These are phyloP conservation scores for Diploscapter pachys DNA, from an alignment of 1,140 invertebrate genomes.

Conservation along the genomic window DNA sequence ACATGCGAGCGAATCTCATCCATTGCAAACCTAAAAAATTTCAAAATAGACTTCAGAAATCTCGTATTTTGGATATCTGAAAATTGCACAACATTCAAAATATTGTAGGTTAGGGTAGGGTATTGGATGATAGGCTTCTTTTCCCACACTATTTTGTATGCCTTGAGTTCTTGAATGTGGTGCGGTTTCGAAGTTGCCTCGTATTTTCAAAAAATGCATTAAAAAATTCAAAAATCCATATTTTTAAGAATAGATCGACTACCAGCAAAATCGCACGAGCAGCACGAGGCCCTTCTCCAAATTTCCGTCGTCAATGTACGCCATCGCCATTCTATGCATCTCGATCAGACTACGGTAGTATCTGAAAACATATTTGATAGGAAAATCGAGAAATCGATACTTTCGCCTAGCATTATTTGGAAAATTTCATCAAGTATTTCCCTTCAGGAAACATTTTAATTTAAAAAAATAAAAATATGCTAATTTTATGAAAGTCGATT, in stretches of 20 bases:
- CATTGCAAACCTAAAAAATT: no score
- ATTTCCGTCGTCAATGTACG: conserved; percentile 9
- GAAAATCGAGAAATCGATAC: not conserved
- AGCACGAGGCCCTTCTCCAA: conserved; percentile 18
- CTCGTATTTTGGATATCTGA: no score
- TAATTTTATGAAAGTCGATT: not conserved
- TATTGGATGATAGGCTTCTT: not conserved
- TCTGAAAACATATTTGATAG: not conserved
- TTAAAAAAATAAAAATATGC: not conserved
- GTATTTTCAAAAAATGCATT: no score
- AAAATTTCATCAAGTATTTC: not conserved
- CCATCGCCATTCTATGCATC: conserved; percentile 4
- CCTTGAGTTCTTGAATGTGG: conserved; percentile 8
- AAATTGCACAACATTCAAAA: not conserved
- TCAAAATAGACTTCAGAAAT: no score
- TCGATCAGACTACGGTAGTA: conserved; percentile 14
- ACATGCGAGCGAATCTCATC: no score
- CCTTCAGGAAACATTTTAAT: not conserved
- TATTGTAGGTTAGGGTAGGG: not conserved
- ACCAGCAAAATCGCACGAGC: conserved; percentile 6
- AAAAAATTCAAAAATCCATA: no score
- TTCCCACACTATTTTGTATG: not conserved
- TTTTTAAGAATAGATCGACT: not conserved
- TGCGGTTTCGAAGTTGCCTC: not conserved
- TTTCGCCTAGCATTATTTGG: not conserved